Base-by-base conservation (phyloP, 1,140 invertebrate genomes). In the Drosophila azteca region DNA sequence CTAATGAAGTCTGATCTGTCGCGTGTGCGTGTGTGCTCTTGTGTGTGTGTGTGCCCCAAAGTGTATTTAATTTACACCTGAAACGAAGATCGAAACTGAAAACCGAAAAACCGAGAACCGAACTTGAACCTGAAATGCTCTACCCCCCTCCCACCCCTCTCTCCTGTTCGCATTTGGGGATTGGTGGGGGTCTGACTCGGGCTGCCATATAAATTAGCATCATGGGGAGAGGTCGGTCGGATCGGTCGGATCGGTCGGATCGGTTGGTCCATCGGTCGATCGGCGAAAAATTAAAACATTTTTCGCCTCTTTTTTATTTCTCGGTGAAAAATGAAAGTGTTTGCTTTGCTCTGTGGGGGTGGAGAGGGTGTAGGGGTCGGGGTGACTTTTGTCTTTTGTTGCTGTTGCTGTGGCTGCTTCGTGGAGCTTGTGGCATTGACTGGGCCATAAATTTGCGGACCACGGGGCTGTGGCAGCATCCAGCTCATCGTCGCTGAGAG, bases 41-140 rank as follows among this genome's bases (percentile, higher is more conserved):
- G 53, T 65, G 48, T 68, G 65, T 11, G 31, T 35, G 11, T 13
- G 3, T 5, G 35, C 35, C 0, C 35, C 35, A 46, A 67, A 81
- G 81, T 82, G 70, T 90, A 85, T 90, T 90, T 90, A 85, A 89
- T 90, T 89, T 89, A 88, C 84, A 89, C 83, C 83, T 88, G 83
- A 85, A 87, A 85, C 82, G 41, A 41, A 70, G 68, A 70, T 39
- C 45, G 43, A 45, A 61, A 50, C 13, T 11, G 22, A 44, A 64
- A 67, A 41, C 26, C 65, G 61, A 74, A 44, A 64, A 67, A 41
- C 26, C 65, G 61, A 74, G 71, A 83, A 76, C 60, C 81, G 81
- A 85, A 81, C 83, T 87, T 87, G 83, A 87, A 87, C 83, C 83
- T 88, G 79, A 81, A 82, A 63, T 76, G 35, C 35, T 39, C 35